phyloP scores from a whole-genome alignment of 2,113 vertebrate genomes.

The Nansenia antarctica region DNA sequence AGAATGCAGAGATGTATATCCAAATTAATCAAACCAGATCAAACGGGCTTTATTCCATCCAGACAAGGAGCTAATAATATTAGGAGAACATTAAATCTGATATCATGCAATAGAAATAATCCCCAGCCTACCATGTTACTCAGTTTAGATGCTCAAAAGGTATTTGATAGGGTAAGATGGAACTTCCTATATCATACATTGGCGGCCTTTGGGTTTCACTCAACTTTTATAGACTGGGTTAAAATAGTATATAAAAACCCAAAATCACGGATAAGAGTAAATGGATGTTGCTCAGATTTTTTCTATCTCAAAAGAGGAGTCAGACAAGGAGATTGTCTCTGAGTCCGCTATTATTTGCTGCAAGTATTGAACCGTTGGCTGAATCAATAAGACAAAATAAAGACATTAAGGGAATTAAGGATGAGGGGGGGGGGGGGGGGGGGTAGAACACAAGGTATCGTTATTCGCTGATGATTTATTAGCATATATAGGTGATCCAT shows the following conservation, averaged over 20 bases:
- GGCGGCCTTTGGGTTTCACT: background rate
- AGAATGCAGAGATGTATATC: background rate
- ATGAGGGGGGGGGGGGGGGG: too few relatives aligned
- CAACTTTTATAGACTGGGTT: background rate
- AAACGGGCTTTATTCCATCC: slow-evolving; percentile 1
- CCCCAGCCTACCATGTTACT: background rate
- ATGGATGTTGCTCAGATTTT: slow-evolving; percentile 9
- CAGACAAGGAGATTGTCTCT: slow-evolving; percentile 8
- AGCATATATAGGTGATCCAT: background rate
- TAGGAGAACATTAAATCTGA: slow-evolving; percentile 3
- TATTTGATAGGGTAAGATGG: background rate
- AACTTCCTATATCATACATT: background rate
- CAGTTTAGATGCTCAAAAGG: background rate
- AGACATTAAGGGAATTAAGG: slow-evolving; percentile 1
- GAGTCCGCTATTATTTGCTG: background rate
- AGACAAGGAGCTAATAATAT: slow-evolving; percentile 14
- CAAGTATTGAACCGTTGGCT: slow-evolving; percentile 10
- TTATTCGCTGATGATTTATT: slow-evolving; percentile 10
- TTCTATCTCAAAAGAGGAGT: slow-evolving; percentile 1
- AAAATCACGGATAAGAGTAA: slow-evolving; percentile 8
- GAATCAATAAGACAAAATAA: slow-evolving; percentile 2
- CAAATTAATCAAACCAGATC: background rate
- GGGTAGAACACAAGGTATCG: slow-evolving; percentile 8
- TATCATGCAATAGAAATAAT: background rate
- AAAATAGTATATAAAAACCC: slow-evolving; percentile 3